These are phyloP conservation scores for Cnemophilus loriae DNA, from an alignment of 2,113 vertebrate genomes.

Conservation along the genomic window DNA sequence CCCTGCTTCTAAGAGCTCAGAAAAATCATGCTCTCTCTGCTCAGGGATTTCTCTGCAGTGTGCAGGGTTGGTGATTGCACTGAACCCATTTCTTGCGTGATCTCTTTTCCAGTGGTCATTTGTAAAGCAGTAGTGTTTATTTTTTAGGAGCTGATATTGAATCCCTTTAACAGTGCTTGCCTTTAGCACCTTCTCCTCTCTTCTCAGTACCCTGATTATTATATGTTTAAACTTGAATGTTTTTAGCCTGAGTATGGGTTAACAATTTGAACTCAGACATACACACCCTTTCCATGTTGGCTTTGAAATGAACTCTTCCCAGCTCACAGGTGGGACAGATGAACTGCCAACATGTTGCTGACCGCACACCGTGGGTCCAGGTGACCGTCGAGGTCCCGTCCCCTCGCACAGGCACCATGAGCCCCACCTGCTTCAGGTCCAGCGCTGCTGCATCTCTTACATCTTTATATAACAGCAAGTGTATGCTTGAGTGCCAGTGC, in stretches of 20 bases:
- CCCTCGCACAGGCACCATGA: rapidly evolving
- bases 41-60: background rate
- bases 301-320: background rate
- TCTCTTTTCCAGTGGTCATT: background rate
- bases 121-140: background rate
- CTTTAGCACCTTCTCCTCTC: background rate
- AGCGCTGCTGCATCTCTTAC: background rate
- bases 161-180: background rate
- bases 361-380: rapidly evolving
- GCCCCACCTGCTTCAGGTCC: background rate
- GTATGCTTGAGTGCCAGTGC: background rate
- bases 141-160: background rate
- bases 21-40: background rate
- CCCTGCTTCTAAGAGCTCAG: background rate
- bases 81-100: background rate
- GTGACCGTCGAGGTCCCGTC: background rate
- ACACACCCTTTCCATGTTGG: background rate
- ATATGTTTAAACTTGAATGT: background rate
- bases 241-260: conserved; percentile 1
- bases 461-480: background rate
- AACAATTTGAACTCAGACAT: background rate
- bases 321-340: background rate
- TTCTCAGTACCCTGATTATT: background rate
- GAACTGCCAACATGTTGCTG: background rate
- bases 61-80: background rate